These are phyloP conservation scores for Phaetusa simplex DNA, from an alignment of 2,113 vertebrate species.

Conservation along the genomic window DNA sequence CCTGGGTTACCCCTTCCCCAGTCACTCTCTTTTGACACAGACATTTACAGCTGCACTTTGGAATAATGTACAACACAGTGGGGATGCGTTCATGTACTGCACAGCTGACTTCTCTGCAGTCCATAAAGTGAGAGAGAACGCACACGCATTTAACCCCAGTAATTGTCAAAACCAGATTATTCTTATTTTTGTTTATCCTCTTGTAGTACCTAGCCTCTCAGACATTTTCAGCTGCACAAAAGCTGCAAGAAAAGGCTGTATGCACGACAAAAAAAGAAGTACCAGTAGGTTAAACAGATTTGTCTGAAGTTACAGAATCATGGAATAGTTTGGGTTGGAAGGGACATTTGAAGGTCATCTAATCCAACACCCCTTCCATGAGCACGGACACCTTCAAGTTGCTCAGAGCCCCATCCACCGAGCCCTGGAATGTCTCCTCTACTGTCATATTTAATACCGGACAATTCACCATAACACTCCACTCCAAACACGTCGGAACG, in stretches of 20 bases:
- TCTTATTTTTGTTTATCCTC: not conserved
- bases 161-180: not conserved
- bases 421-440: not conserved
- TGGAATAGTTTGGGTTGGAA: not conserved
- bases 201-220: not conserved
- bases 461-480: fast-evolving
- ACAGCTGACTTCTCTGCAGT: not conserved
- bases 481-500: fast-evolving
- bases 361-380: not conserved
- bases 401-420: not conserved
- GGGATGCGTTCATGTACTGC: not conserved
- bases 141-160: not conserved
- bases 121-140: not conserved
- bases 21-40: fast-evolving
- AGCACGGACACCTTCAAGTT: not conserved
- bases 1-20: too few species aligned
- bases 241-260: not conserved
- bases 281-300: not conserved
- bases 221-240: not conserved
- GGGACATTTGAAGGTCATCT: not conserved
- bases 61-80: not conserved
- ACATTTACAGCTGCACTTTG: not conserved
- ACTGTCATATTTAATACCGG: not conserved
- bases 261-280: not conserved
- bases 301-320: not conserved